phyloP scores from a whole-genome alignment of 2,113 vertebrate species.

The Chloropsis hardwickii region DNA sequence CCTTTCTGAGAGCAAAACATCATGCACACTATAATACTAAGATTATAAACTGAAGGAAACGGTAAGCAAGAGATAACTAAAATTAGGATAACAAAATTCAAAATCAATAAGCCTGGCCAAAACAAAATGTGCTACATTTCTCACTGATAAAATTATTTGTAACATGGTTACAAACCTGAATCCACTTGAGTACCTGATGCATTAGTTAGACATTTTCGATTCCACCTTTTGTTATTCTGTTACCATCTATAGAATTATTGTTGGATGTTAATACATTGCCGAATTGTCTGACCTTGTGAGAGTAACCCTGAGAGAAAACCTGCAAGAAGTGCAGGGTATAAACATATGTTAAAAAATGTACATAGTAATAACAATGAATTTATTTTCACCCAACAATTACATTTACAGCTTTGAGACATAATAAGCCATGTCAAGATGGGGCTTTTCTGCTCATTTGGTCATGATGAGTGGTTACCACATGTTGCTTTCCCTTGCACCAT shows the following conservation, averaged over 20 bases:
- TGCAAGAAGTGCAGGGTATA: not conserved
- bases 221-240: not conserved
- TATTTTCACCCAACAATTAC: slow-evolving; percentile 17
- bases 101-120: not conserved
- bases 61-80: not conserved
- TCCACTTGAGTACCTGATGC: not conserved
- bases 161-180: not conserved
- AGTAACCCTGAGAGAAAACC: not conserved
- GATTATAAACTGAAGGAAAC: not conserved
- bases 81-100: not conserved
- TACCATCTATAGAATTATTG: not conserved
- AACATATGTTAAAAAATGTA: not conserved
- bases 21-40: not conserved
- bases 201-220: not conserved
- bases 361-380: not conserved
- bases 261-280: not conserved
- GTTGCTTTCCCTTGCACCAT: slow-evolving; percentile 69
- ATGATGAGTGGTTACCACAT: slow-evolving; percentile 70
- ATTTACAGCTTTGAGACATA: slow-evolving; percentile 39
- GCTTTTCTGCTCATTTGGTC: slow-evolving; percentile 63
- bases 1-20: not conserved
- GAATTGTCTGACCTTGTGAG: not conserved
- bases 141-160: not conserved
- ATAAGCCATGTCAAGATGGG: slow-evolving; percentile 51
- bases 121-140: not conserved